Evolutionary conservation across 1,140 invertebrate genomes (phyloP).

Genomic region (Drosophila chauvacae): DNA sequence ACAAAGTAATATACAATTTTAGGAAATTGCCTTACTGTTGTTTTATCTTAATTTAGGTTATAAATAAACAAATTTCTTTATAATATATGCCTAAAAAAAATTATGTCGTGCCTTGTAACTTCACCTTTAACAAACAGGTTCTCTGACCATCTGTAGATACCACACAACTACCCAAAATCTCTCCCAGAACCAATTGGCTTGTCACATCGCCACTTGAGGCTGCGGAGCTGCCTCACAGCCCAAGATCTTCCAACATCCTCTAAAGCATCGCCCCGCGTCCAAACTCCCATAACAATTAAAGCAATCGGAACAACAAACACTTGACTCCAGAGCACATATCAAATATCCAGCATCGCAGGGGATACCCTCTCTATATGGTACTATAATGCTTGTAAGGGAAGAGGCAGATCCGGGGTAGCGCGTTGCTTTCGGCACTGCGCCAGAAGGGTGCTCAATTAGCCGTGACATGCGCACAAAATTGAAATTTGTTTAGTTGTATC

Average conservation of each 20-base stretch:
- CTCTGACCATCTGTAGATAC: slow-evolving; percentile 7
- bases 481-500: slow-evolving; percentile 73
- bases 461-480: slow-evolving; percentile 83
- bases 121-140: slow-evolving; percentile 11
- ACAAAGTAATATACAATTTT: background rate
- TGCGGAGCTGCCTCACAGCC: slow-evolving; percentile 6
- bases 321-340: slow-evolving; percentile 78
- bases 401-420: slow-evolving; percentile 22
- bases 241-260: slow-evolving; percentile 15
- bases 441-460: slow-evolving; percentile 84
- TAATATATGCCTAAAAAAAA: background rate
- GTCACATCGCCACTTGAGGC: slow-evolving; percentile 31
- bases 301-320: slow-evolving; percentile 82
- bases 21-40: background rate
- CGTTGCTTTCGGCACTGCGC: slow-evolving; percentile 74
- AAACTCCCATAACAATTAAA: slow-evolving; percentile 84
- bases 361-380: background rate
- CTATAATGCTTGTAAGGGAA: slow-evolving; percentile 12
- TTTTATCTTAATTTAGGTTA: too few relatives aligned
- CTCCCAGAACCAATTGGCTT: slow-evolving; percentile 47
- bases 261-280: slow-evolving; percentile 19
- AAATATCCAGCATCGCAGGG: slow-evolving; percentile 52
- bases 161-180: slow-evolving; percentile 1
- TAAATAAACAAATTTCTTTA: background rate
- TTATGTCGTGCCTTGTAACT: too few relatives aligned